Evolutionary conservation across 2,888 invertebrate genomes (phyloP).

Genomic region (Ariolimax columbianus): DNA sequence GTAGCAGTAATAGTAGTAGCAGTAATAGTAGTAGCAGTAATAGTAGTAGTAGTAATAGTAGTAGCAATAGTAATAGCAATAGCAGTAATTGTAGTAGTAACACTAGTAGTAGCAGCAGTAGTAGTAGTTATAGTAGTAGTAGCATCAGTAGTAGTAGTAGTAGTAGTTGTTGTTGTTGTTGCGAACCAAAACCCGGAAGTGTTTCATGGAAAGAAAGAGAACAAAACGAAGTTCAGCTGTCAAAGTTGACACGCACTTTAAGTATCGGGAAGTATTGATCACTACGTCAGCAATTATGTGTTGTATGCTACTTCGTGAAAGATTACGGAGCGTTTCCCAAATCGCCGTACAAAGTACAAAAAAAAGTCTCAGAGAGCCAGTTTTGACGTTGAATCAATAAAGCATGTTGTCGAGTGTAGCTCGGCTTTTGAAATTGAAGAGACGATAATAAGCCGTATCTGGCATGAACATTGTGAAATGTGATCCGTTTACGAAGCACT

Average conservation of each 20-base stretch:
- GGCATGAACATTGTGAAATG: too few species aligned
- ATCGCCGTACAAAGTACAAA: background rate
- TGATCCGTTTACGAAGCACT: too few species aligned
- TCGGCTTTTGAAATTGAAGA: too few species aligned
- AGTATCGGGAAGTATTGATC: too few species aligned
- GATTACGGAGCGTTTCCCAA: too few species aligned
- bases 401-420: too few species aligned
- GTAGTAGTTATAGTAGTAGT: background rate
- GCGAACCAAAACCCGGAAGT: too few species aligned
- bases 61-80: conserved; percentile 28
- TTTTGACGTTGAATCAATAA: background rate
- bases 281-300: too few species aligned
- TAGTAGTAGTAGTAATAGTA: conserved; percentile 17
- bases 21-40: background rate
- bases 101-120: conserved; percentile 12
- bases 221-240: background rate
- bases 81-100: conserved; percentile 20
- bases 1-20: background rate
- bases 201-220: too few species aligned
- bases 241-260: background rate
- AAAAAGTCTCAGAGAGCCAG: background rate
- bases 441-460: too few species aligned
- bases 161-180: conserved; percentile 25
- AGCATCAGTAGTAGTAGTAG: conserved; percentile 21
- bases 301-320: too few species aligned